These are phyloP conservation scores for Prietella phreatophila DNA, from an alignment of 2,113 vertebrate genomes.

Conservation along the genomic window DNA sequence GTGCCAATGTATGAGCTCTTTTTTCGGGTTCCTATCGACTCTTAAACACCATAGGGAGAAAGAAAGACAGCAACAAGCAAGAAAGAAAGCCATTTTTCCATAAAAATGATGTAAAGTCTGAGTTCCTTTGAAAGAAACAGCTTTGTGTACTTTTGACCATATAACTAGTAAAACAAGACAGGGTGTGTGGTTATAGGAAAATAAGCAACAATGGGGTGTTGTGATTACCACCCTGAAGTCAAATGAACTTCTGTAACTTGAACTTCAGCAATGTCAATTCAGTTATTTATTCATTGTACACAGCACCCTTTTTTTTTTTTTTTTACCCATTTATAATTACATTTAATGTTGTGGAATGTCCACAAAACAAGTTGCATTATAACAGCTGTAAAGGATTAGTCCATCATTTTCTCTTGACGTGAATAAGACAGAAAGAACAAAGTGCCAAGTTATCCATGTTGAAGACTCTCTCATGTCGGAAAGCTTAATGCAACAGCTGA, in stretches of 20 bases:
- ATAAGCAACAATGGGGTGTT: not conserved
- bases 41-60: constrained; percentile 22
- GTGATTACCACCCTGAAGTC: not conserved
- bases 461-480: not conserved
- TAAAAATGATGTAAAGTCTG: constrained; percentile 16
- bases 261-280: not conserved
- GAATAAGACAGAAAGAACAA: not conserved
- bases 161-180: not conserved
- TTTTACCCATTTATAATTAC: not conserved
- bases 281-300: not conserved
- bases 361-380: not conserved
- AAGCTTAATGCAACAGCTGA: not conserved
- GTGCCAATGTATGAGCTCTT: constrained; percentile 42
- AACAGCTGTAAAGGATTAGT: not conserved
- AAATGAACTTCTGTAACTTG: not conserved
- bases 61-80: constrained; percentile 23
- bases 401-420: not conserved
- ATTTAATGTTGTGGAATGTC: not conserved
- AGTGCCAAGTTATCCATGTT: not conserved
- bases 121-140: constrained; percentile 26
- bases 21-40: constrained; percentile 46
- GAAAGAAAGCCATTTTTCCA: constrained; percentile 20
- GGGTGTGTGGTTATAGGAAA: not conserved
- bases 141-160: not conserved
- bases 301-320: not conserved